A percentile compares a stretch with the other conserved stretches of the same genome.
Conservation (phyloP, 2,113 vertebrate genomes). For the Anhinga anhinga region DNA sequence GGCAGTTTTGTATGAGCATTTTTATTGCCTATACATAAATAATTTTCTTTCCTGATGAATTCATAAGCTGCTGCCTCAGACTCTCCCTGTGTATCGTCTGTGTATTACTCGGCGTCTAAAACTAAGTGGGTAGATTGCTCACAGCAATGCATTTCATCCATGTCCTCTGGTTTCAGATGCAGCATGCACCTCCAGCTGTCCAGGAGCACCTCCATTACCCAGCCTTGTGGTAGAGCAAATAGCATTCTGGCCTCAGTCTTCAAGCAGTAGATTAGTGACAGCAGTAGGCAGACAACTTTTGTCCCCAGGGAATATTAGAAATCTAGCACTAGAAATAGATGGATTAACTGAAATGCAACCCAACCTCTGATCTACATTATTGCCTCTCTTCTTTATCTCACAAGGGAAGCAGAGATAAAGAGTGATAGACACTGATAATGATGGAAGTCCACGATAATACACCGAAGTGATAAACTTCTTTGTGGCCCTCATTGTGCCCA, state of each 20-base stretch:
- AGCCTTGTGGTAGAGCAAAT: conserved; percentile 64
- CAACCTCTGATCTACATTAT: conserved; percentile 58
- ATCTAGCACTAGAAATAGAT: conserved; percentile 61
- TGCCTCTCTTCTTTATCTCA: conserved; percentile 56
- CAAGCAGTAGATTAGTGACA: conserved; percentile 51
- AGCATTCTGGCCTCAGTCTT: conserved; percentile 26
- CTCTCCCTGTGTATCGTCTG: not conserved
- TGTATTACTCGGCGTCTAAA: not conserved
- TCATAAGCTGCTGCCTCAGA: not conserved
- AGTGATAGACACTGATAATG: conserved; percentile 60
- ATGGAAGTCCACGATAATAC: conserved; percentile 39
- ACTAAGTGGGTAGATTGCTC: conserved; percentile 75
- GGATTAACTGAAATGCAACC: conserved; percentile 60
- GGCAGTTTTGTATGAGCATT: not conserved
- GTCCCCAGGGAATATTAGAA: conserved; percentile 42
- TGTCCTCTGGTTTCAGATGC: not conserved
- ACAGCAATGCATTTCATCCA: conserved; percentile 73
- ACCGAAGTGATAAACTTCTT: conserved; percentile 69
- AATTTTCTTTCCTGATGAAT: not conserved
- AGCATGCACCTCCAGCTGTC: conserved; percentile 61
- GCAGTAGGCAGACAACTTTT: conserved; percentile 45
- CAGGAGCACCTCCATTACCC: conserved; percentile 73
- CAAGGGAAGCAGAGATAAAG: conserved; percentile 54
- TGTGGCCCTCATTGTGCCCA: conserved; percentile 72
- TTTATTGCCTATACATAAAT: not conserved